Evolutionary conservation across 2,797 vertebrate genomes (phyloP).

Genomic region (Iguana delicatissima): DNA sequence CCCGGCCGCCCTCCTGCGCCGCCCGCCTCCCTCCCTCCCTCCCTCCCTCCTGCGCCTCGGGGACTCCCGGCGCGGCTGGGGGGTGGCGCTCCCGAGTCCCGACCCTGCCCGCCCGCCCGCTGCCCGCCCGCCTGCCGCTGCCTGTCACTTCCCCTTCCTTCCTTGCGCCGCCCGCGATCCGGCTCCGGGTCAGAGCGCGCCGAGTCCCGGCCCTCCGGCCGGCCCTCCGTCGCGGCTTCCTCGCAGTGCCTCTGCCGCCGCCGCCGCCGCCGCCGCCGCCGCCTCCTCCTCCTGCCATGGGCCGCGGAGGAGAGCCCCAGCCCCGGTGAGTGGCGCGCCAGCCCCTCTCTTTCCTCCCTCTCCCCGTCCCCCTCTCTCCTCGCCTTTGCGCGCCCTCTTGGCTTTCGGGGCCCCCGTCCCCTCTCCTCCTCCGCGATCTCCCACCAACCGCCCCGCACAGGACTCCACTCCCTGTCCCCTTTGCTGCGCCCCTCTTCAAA

Average conservation of each 20-base stretch:
- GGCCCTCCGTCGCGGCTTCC: not conserved
- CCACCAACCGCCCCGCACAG: too few species aligned
- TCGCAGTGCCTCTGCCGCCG: not conserved
- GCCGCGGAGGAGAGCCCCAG: too few species aligned
- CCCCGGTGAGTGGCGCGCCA: not conserved
- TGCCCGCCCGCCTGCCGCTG: not conserved
- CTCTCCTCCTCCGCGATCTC: too few species aligned
- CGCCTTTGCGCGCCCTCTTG: not conserved
- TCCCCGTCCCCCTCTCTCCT: not conserved
- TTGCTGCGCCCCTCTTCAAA: too few species aligned
- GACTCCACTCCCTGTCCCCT: too few species aligned
- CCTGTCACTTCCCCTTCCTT: conserved; percentile 46
- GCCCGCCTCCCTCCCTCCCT: not conserved
- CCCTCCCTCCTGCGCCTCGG: not conserved
- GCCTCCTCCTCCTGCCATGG: not conserved
- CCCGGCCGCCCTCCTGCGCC: rapidly evolving
- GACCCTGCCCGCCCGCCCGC: not conserved
- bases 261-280: not conserved
- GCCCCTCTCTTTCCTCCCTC: not conserved
- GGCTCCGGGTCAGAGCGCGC: conserved; percentile 44
- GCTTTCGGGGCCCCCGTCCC: too few species aligned
- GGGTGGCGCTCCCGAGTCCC: conserved; percentile 30
- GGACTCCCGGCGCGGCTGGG: not conserved
- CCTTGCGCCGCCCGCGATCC: conserved; percentile 26
- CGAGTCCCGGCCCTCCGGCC: not conserved